Evolutionary conservation across 2,888 invertebrate genomes (phyloP).

Genomic region (Dolomedes plantarius): DNA sequence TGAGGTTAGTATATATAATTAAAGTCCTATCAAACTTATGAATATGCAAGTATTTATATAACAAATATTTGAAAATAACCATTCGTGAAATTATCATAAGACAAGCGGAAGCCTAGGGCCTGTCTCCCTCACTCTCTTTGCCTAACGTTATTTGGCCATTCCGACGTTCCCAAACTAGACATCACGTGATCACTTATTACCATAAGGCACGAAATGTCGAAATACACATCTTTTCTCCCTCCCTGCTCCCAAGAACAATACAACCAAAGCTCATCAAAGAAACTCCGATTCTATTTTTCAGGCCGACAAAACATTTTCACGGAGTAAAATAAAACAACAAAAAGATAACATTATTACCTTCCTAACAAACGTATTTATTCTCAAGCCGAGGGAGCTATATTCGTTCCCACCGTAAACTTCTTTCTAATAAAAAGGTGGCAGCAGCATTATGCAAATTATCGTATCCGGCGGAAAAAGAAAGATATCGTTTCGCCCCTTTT

Average conservation of each 20-base stretch:
- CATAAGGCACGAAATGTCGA: neutral
- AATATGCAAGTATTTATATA: too few relatives aligned
- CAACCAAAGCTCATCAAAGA: neutral
- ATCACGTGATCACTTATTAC: conserved; percentile 1
- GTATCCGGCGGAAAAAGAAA: neutral
- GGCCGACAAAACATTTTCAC: neutral
- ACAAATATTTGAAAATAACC: too few relatives aligned
- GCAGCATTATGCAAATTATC: neutral
- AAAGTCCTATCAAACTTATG: too few relatives aligned
- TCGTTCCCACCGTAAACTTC: neutral
- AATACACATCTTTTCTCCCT: neutral
- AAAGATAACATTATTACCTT: neutral
- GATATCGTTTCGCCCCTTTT: neutral
- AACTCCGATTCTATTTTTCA: neutral
- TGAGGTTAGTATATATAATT: too few relatives aligned
- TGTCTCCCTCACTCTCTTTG: too few relatives aligned
- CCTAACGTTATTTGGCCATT: neutral
- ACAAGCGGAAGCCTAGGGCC: neutral
- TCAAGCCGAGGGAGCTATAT: neutral
- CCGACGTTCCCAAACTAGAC: neutral
- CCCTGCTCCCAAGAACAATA: neutral
- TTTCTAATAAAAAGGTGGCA: neutral
- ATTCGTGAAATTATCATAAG: neutral
- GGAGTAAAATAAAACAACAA: neutral
- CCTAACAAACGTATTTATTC: neutral